phyloP scores from a whole-genome alignment of 2,113 vertebrate genomes.

The Daubentonia madagascariensis region DNA sequence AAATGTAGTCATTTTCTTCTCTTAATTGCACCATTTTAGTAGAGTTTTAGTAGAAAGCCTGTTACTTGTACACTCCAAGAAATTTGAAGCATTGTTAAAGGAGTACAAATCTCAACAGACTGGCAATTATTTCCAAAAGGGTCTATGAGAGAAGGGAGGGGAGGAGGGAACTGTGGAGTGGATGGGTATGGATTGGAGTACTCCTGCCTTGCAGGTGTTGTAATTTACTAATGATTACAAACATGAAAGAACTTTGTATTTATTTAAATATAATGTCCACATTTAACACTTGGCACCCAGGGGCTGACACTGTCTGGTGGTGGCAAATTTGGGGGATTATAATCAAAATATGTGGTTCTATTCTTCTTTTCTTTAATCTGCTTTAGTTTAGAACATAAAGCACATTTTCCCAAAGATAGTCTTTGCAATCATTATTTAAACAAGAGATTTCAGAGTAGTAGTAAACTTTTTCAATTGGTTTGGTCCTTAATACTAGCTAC shows the following conservation, averaged over 20 bases:
- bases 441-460: conserved; percentile 46
- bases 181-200: no score
- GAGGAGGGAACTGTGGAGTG: neutral
- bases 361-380: conserved; percentile 19
- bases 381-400: conserved; percentile 61
- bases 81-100: conserved; percentile 10
- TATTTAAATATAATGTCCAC: conserved; percentile 44
- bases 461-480: conserved; percentile 58
- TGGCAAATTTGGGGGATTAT: conserved; percentile 45
- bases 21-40: neutral
- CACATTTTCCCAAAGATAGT: conserved; percentile 40
- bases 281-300: conserved; percentile 17
- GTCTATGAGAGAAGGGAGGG: neutral
- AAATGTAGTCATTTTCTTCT: neutral
- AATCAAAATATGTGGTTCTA: conserved; percentile 28
- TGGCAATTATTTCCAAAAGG: neutral
- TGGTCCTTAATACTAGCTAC: conserved; percentile 57
- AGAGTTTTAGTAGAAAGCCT: neutral
- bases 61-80: neutral
- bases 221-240: neutral
- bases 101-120: neutral
- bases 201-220: neutral
- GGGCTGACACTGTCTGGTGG: neutral
- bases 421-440: conserved; percentile 59
- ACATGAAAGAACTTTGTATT: conserved; percentile 42